Evolutionary conservation across 1,140 invertebrate genomes (phyloP).

Genomic region (Brachionus paranguensis): DNA sequence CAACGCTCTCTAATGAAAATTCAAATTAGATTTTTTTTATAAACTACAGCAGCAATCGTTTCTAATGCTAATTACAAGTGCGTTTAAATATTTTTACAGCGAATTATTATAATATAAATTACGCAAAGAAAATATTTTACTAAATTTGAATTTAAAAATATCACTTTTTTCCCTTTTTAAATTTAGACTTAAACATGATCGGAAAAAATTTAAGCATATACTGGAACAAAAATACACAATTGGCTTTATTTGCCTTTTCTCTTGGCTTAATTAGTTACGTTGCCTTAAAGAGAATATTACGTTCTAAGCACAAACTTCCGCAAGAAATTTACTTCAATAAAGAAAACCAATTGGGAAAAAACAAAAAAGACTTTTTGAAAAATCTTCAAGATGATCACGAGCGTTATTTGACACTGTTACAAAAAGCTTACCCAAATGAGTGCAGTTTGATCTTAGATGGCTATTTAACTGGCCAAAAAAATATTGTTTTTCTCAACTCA

Average conservation of each 20-base stretch:
- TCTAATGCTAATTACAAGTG: neutral
- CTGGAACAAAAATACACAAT: neutral
- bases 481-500: conserved; percentile 15
- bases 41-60: neutral
- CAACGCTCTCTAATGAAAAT: neutral
- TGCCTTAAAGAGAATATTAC: neutral
- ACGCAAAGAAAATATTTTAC: neutral
- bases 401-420: neutral
- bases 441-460: neutral
- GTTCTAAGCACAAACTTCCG: neutral
- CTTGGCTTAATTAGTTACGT: neutral
- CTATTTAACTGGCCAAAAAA: neutral
- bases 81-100: neutral
- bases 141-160: neutral
- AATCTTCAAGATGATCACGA: conserved; percentile 31
- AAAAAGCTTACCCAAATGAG: conserved; percentile 24
- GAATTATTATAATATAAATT: neutral
- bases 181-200: neutral
- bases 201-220: neutral
- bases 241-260: neutral
- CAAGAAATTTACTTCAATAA: neutral
- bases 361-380: conserved; percentile 10
- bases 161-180: neutral
- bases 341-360: neutral
- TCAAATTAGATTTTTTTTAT: neutral